Percentiles rank a stretch among this genome's conserved stretches.
These are phyloP conservation scores for Musca vetustissima DNA, from an alignment of 1,140 invertebrate species.

Conservation along the genomic window DNA sequence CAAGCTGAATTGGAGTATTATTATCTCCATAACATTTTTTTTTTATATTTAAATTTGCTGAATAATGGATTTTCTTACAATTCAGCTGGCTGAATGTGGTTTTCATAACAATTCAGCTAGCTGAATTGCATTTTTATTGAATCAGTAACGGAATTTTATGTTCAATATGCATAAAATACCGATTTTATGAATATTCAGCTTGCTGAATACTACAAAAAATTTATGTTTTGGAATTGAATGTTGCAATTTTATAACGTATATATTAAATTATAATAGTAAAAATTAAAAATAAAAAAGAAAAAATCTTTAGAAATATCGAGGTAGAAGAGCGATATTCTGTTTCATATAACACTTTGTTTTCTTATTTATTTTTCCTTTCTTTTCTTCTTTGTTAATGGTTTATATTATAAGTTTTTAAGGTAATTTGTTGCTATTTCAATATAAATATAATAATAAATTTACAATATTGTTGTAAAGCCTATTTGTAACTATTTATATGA, in stretches of 20 bases:
- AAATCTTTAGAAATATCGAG: constrained; percentile 12
- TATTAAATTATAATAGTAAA: background rate
- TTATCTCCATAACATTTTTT: too few species aligned
- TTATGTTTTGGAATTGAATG: background rate
- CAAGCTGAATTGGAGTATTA: too few species aligned
- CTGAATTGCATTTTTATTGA: too few species aligned
- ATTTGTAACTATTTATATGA: constrained; percentile 11
- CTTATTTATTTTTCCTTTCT: background rate
- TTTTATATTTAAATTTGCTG: too few species aligned
- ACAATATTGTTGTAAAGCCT: background rate
- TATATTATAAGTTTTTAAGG: constrained; percentile 1
- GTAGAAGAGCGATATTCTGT: constrained; percentile 20
- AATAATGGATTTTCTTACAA: too few species aligned
- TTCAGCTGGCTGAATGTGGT: too few species aligned
- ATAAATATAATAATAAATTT: constrained; percentile 5
- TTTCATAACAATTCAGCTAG: too few species aligned
- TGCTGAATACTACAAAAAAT: too few species aligned
- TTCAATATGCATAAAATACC: too few species aligned
- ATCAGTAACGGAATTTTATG: too few species aligned
- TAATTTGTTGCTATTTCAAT: constrained; percentile 21
- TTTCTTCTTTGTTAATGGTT: background rate
- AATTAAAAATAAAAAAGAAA: background rate
- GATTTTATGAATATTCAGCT: too few species aligned
- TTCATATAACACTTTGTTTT: background rate
- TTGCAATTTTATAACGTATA: background rate